Percentiles rank a stretch among this genome's conserved stretches.
These are phyloP conservation scores for Caradrina clavipalpis DNA, from an alignment of 2,888 invertebrate genomes.

Conservation along the genomic window DNA sequence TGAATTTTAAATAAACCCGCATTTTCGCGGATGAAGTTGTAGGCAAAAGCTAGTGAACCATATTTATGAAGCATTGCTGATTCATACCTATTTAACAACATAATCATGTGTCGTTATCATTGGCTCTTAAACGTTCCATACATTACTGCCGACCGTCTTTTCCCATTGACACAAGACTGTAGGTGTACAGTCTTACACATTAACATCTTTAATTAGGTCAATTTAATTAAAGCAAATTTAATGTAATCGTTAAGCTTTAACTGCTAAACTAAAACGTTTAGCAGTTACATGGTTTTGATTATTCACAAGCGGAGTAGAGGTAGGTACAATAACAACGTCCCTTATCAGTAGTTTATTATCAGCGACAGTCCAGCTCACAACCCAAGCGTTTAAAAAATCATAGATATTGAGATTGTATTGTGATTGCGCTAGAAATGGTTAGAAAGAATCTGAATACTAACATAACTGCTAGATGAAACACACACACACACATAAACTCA, in stretches of 20 bases:
- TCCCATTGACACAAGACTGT: conserved; percentile 43
- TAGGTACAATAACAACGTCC: not conserved
- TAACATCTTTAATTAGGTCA: conserved; percentile 53
- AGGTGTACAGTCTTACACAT: conserved; percentile 32
- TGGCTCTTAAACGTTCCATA: too few species aligned
- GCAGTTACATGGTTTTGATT: not conserved
- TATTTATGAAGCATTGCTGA: too few species aligned
- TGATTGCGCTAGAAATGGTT: not conserved
- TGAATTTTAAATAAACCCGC: too few species aligned
- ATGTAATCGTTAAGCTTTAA: not conserved
- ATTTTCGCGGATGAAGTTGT: too few species aligned
- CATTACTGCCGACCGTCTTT: not conserved
- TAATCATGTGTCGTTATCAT: too few species aligned
- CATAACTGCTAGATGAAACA: too few species aligned
- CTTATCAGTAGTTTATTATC: conserved; percentile 26
- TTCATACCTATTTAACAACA: too few species aligned
- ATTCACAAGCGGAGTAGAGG: too few species aligned
- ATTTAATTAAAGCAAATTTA: conserved; percentile 44
- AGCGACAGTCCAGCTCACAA: conserved; percentile 10
- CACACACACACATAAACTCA: too few species aligned
- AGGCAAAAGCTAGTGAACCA: too few species aligned
- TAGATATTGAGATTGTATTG: conserved; percentile 4
- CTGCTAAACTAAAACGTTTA: not conserved
- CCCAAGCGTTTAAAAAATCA: conserved; percentile 3
- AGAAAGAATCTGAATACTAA: not conserved